Evolutionary conservation across 1,140 invertebrate species (phyloP).

Genomic region (Polyergus mexicanus): DNA sequence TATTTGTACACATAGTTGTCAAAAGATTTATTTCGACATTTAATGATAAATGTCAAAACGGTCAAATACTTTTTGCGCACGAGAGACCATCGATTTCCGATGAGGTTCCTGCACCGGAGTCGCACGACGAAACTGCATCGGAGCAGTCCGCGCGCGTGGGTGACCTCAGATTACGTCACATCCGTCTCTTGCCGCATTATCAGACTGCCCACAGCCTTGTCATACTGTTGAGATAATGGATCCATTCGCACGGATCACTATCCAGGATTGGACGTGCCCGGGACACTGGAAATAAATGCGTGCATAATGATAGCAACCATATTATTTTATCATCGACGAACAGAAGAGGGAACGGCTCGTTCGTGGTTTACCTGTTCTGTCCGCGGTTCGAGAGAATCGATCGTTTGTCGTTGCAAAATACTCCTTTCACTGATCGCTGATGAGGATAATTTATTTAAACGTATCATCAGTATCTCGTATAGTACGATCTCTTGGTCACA

Average conservation of each 20-base stretch:
- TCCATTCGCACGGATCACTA: constrained; percentile 85
- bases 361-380: constrained; percentile 70
- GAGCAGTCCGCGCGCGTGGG: constrained; percentile 78
- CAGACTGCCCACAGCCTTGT: constrained; percentile 85
- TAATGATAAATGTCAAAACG: neutral
- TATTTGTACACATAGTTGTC: neutral
- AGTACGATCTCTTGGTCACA: neutral
- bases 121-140: constrained; percentile 51
- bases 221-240: constrained; percentile 85
- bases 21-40: neutral
- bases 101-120: neutral
- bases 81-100: constrained; percentile 48
- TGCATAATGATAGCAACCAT: constrained; percentile 79
- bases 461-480: neutral
- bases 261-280: constrained; percentile 82
- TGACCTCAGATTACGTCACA: constrained; percentile 86
- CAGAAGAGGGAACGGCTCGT: constrained; percentile 60
- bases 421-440: neutral
- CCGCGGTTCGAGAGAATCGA: constrained; percentile 24
- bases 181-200: constrained; percentile 85
- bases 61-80: neutral
- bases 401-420: constrained; percentile 25
- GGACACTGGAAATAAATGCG: constrained; percentile 84
- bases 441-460: neutral
- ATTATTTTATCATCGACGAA: constrained; percentile 74